Conservation (phyloP, 2,888 invertebrate species). For the Malthinus seriepunctatus region DNA sequence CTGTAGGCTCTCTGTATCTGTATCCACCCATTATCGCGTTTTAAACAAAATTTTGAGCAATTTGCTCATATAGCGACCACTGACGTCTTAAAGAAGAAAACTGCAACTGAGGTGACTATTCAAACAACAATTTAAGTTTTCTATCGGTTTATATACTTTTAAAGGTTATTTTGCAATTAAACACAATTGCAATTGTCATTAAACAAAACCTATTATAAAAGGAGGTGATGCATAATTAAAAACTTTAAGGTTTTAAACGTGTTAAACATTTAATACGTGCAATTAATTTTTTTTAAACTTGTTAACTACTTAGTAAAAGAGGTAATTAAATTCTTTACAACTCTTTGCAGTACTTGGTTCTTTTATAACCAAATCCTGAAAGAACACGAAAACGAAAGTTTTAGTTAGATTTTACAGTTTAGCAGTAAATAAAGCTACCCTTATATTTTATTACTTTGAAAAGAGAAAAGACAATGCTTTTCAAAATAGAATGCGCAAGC, state of each 20-base stretch:
- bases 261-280: conserved; percentile 5
- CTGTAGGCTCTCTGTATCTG: no score
- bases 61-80: no score
- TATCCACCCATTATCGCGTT: no score
- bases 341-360: conserved; percentile 5
- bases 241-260: conserved; percentile 3
- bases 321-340: conserved; percentile 7
- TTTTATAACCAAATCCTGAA: conserved; percentile 7
- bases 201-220: not conserved
- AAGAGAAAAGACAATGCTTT: conserved; percentile 15
- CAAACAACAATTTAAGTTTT: no score
- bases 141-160: no score
- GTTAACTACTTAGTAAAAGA: conserved; percentile 6
- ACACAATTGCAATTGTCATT: no score
- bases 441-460: conserved; percentile 24
- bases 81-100: no score
- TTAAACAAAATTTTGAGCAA: no score
- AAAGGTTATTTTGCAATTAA: no score
- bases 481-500: conserved; percentile 7
- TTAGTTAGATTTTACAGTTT: conserved; percentile 17
- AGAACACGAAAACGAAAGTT: conserved; percentile 6
- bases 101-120: no score
- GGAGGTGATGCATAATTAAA: not conserved
- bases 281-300: conserved; percentile 6
- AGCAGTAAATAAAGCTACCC: conserved; percentile 25